Base-by-base conservation (phyloP, 1,140 invertebrate genomes). In the Solen grandis region DNA sequence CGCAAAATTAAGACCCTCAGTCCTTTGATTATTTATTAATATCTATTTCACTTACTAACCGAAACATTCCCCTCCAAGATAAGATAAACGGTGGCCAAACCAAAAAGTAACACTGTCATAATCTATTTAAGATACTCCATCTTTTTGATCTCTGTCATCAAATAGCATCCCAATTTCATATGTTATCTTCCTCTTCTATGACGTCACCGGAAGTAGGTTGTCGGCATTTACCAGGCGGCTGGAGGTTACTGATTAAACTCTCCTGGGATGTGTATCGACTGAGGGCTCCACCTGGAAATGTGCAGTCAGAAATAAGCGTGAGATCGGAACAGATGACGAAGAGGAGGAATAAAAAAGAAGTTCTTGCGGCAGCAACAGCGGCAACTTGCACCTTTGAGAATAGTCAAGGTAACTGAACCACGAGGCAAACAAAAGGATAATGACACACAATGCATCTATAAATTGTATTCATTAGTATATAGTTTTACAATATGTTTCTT, bases 211-310 rank as follows among this genome's bases (percentile, higher is more conserved):
- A 10, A 10, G 41, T 46, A 10, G 8, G 41, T 10, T 46, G 41
- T 10, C 41, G 41, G 8, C 8, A 46, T 46, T 46, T 46, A 10
- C 8, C 41, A 46, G 8, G 31, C 66, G 14, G 19, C 62, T 36
- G 74, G 60, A n/a, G 3, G 60, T 76, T 31, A 16, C 46, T 65
- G 41, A 46, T 19, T 19, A 76, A 3, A 66, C 62, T 76, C 36
- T 76, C 74, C 16, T 76, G 59, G 1, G 74, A 76, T 16, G 74
- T 31, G 38, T 65, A 76, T 5, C 62, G 74, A 55, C 62, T 36
- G 2, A 66, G 50, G 5, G 52, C 74, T 46, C 38, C 74, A 66
- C 60, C 74, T 76, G 36, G 33, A 19, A 68, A 46, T 27, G 22
- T 25, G 14, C 33, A 31, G 22, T 10, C 22, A 16, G 10, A 25